Conservation (phyloP, 2,113 vertebrate genomes). For the Plecotus auritus region DNA sequence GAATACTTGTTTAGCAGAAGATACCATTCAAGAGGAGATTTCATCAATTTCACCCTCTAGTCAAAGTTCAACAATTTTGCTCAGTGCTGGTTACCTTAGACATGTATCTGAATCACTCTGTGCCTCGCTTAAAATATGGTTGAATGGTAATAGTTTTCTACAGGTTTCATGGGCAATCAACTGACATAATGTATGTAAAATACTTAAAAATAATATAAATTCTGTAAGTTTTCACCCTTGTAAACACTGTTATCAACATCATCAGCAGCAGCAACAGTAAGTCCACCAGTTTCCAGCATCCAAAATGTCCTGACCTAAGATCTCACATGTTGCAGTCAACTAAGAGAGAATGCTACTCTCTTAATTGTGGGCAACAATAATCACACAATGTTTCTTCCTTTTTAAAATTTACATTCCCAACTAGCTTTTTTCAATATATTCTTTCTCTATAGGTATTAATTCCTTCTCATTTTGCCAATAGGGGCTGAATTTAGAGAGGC, state of each 20-base stretch:
- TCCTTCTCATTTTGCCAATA: not conserved
- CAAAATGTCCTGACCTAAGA: not conserved
- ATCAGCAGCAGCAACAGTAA: not conserved
- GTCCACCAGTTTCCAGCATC: not conserved
- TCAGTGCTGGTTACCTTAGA: not conserved
- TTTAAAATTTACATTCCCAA: not conserved
- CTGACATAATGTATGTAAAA: not conserved
- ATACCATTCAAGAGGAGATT: not conserved
- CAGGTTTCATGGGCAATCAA: not conserved
- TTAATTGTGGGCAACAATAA: not conserved
- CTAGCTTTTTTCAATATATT: not conserved
- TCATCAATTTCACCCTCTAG: not conserved
- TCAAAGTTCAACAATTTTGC: conserved; percentile 25
- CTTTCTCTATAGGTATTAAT: not conserved
- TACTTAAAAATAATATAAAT: not conserved
- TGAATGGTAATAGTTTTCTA: not conserved
- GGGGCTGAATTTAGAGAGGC: not conserved
- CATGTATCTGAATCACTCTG: not conserved
- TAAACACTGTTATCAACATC: not conserved
- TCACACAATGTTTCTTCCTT: not conserved
- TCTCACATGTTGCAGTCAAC: not conserved
- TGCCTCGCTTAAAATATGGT: conserved; percentile 37
- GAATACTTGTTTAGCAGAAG: not conserved
- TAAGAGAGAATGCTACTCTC: not conserved
- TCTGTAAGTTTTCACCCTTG: not conserved